These are phyloP conservation scores for Pteropus rufus DNA, from an alignment of 2,797 vertebrate genomes.

Conservation along the genomic window DNA sequence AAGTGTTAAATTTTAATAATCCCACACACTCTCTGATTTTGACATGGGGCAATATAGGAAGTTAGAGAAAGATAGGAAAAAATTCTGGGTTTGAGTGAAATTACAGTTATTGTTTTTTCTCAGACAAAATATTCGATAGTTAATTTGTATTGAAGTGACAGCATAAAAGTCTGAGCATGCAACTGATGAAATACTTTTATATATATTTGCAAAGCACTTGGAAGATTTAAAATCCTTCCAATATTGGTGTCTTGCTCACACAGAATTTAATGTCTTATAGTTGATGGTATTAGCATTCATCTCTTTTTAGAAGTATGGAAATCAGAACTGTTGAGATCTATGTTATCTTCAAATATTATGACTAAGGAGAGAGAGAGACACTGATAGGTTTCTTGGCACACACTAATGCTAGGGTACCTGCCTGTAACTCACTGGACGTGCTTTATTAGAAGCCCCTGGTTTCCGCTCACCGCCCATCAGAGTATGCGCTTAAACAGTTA, in stretches of 20 bases:
- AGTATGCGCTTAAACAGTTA: slow-evolving; percentile 63
- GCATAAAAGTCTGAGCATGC: background rate
- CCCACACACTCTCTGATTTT: background rate
- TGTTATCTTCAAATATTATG: slow-evolving; percentile 29
- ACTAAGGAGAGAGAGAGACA: slow-evolving; percentile 17
- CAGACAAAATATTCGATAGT: background rate
- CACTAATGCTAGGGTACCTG: background rate
- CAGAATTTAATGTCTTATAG: background rate
- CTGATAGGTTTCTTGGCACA: slow-evolving; percentile 39
- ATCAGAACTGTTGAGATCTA: background rate
- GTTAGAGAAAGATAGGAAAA: background rate
- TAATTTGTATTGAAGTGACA: background rate
- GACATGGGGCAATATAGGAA: background rate
- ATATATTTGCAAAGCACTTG: background rate
- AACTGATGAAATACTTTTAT: background rate
- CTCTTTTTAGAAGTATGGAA: background rate
- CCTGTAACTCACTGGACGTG: slow-evolving; percentile 60
- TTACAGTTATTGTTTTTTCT: background rate
- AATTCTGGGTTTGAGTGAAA: slow-evolving; percentile 8
- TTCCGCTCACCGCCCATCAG: slow-evolving; percentile 68
- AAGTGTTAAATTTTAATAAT: background rate
- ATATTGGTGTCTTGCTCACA: background rate
- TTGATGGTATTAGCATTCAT: background rate
- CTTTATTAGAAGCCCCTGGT: slow-evolving; percentile 37
- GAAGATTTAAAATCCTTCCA: background rate